A percentile compares a stretch with the other conserved stretches of the same genome.
These are phyloP conservation scores for Amphiprion ocellaris DNA, from an alignment of 2,113 vertebrate genomes.

Conservation along the genomic window DNA sequence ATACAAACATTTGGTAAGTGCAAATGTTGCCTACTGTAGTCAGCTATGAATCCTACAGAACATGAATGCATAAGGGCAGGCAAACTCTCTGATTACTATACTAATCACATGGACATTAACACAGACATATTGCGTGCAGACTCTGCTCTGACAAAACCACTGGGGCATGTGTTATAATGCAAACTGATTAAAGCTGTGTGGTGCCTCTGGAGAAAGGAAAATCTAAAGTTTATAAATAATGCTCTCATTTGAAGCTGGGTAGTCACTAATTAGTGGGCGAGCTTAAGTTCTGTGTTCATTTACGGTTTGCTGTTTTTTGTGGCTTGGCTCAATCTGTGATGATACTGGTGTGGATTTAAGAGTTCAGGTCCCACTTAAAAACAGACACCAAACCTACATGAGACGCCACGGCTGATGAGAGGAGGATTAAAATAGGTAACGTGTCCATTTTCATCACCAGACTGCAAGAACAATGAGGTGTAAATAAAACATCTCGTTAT, in stretches of 20 bases:
- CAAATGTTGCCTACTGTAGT: too few species aligned
- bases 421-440: not conserved
- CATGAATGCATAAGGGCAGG: not conserved
- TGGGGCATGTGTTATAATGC: constrained; percentile 5
- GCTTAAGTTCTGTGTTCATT: not conserved
- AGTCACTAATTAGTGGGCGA: constrained; percentile 28
- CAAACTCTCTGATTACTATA: not conserved
- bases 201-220: constrained; percentile 29
- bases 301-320: constrained; percentile 29
- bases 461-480: not conserved
- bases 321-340: constrained; percentile 30
- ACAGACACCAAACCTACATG: constrained; percentile 24
- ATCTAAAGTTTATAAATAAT: constrained; percentile 2
- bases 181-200: constrained; percentile 40
- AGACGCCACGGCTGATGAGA: constrained; percentile 19
- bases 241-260: constrained; percentile 26
- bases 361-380: constrained; percentile 32
- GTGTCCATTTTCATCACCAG: not conserved
- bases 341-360: constrained; percentile 34
- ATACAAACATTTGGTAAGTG: too few species aligned
- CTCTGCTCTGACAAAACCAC: not conserved
- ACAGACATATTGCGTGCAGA: constrained; percentile 19
- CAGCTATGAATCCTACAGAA: not conserved
- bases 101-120: constrained; percentile 8
- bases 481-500: not conserved